Percentiles rank a stretch among this genome's conserved stretches.
Conservation (phyloP, 2,888 invertebrate genomes). For the Conistra vaccinii region DNA sequence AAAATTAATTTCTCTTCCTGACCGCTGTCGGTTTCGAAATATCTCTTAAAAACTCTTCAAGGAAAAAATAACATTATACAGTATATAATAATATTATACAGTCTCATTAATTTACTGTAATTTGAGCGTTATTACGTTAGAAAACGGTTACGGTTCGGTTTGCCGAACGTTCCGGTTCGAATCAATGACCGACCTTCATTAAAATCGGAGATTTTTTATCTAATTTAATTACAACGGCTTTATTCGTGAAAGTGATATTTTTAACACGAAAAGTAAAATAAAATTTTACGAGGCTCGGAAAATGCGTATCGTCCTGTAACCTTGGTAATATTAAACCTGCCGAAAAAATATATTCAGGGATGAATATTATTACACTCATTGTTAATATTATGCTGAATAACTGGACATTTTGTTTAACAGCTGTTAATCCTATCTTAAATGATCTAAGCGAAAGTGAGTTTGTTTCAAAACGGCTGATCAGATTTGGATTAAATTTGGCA, state of each 20-base stretch:
- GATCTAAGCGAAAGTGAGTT: too few species aligned
- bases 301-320: slow-evolving; percentile 32
- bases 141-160: slow-evolving; percentile 34
- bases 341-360: slow-evolving; percentile 1
- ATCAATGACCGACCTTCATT: slow-evolving; percentile 57
- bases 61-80: slow-evolving; percentile 21
- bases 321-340: slow-evolving; percentile 7
- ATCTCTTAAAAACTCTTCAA: slow-evolving; percentile 47
- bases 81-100: slow-evolving; percentile 43
- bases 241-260: slow-evolving; percentile 53
- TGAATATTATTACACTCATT: slow-evolving; percentile 33
- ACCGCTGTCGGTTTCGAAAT: slow-evolving; percentile 32
- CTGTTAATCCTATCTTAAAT: too few species aligned
- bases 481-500: too few species aligned
- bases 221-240: slow-evolving; percentile 60
- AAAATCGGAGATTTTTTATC: slow-evolving; percentile 58
- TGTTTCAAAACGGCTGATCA: too few species aligned
- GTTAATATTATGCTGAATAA: slow-evolving; percentile 5
- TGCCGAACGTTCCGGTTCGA: slow-evolving; percentile 35
- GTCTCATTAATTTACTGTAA: slow-evolving; percentile 57
- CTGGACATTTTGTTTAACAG: background rate
- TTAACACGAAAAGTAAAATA: slow-evolving; percentile 40
- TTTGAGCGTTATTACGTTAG: slow-evolving; percentile 53
- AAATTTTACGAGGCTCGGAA: slow-evolving; percentile 39
- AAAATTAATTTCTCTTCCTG: slow-evolving; percentile 49